Base-by-base conservation (phyloP, 2,888 invertebrate genomes). In the Nomada ruficornis region DNA sequence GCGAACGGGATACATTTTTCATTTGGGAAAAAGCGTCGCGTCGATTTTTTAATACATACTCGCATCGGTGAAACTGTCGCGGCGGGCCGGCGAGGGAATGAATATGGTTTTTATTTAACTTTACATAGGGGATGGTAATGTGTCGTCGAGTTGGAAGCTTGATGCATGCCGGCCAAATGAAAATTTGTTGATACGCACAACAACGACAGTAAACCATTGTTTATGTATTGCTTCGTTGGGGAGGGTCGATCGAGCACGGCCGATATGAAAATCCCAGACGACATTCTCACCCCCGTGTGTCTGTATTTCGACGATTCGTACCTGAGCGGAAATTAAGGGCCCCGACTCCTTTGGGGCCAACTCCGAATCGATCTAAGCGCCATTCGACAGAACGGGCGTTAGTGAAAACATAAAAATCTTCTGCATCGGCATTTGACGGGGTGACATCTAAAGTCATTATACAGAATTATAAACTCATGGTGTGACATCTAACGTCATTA, bases 161-260 rank as follows among this genome's bases (percentile, higher is more conserved):
- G 84, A 80, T 80, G 80, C 77, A 44, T 69, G 69, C 63, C 60
- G 74, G 57, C 50, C 80, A 86, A 86, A 86, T 84, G 85, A 86
- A 86, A 82, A 86, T 84, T 86, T 79, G 86, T 84, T 67, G 84
- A 84, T 74, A 55, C 42, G 59, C 73, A 29, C 62, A n/a, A 44
- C 29, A 71, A 36, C 54, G 62, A 74, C 79, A 59, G 79, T 82
- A 74, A 82, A 86, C 76, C 78, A 60, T 57, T 73, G 60, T 83
- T 83, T 80, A 0, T n/a, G n/a, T 2, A 11, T 18, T 52, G 20
- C 20, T n/a, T 20, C 20, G 55, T 23, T 57, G 76, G 26, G 29
- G 42, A 57, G 52, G 18, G 26, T 55, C 60, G 73, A 82, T 73
- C 73, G 62, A 29, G 59, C 83, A 36, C 23, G 50, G 20, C 13